Evolutionary conservation across 2,113 vertebrate species (phyloP), one percentile per base, ranked within the genome.

Genomic region (Micromys minutus): DNA sequence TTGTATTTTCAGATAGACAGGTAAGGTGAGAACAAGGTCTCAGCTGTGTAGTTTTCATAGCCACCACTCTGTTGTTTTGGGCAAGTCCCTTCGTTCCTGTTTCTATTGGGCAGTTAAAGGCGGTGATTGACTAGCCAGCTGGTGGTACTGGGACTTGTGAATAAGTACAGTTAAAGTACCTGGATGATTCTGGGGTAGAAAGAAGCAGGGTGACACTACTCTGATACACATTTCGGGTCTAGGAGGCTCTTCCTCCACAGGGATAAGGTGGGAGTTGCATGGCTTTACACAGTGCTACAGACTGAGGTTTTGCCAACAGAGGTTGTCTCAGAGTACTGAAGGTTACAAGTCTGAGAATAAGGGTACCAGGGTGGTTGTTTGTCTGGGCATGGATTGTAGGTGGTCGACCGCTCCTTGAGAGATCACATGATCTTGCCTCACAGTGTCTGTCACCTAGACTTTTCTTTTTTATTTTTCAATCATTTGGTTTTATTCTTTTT

Each of bases 81-180:
- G 59, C 59, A 17, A 77, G 8, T 1, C 65, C 7, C 50, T 42
- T 24, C 34, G 1, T 42, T 9, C 59, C 34, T 22, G 10, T 86
- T 79, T 50, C 3, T 0, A 1, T 1, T 36, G 22, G 61, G 50
- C 76, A 84, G 12, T 7, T 1, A 31, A 52, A 63, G 16, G 11
- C 4, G 12, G 26, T 22, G 29, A 19, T 0, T 7, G 45, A 24
- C 4, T 34, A 22, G 3, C 34, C 13, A 15, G 2, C 47, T 0
- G 3, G 16, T n/a, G n/a, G 22, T 42, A 1, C 0, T 19, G 65
- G 36, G 21, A 34, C 24, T 29, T 67, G 42, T 57, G 61, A 74
- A 16, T 72, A 7, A 74, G 50, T 26, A 19, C 29, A 75, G 3
- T 21, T 36, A 15, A 57, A 69, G 36, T 59, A 29, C 52, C 29